Base-by-base conservation (phyloP, 2,797 vertebrate genomes). In the Prunella strophiata region DNA sequence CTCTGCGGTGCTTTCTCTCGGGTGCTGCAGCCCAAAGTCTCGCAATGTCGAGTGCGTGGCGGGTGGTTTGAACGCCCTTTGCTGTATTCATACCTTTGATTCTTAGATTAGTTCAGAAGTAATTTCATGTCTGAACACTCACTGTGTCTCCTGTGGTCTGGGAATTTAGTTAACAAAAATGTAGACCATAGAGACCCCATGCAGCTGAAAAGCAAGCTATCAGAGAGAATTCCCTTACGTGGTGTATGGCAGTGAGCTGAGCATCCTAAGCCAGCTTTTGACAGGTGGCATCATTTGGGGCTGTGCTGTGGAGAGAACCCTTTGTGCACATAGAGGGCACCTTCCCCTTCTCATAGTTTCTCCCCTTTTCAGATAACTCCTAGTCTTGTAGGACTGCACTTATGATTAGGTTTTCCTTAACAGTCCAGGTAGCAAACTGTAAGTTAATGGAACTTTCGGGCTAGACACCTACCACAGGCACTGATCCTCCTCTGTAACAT, bases 201-300 rank as follows among this genome's bases (percentile, higher is more conserved):
- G 30, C 0, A 1, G 27, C 45, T 85, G 20, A 54, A 65, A 51
- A 42, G 73, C 50, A 47, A 91, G 48, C 36, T 58, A 0, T 34
- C 0, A 0, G 51, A 72, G 58, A 36, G 30, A 47, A 40, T 65
- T 80, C 11, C 25, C 19, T 52, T 30, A 2, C 0, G 0, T 26
- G 29, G 11, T 2, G 1, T 30, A 2, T 42, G 29, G 68, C 0
- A 6, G 27, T n/a, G 57, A 40, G n/a, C 34, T 55, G 85, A 58
- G 58, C 36, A 21, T 30, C 27, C 1, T 47, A 48, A 71, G 30
- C 32, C 21, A 38, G 57, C 48, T n/a, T 84, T 76, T 85, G 27
- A 0, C 23, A 19, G 30, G 10, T 58, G 29, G 11, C 81, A 48
- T 29, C 14, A 2, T 47, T 48, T 66, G 82, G 54, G 42, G 19